Percentiles rank a stretch among this genome's conserved stretches.
Conservation (phyloP, 2,797 vertebrate genomes). For the Sebastes dallii region DNA sequence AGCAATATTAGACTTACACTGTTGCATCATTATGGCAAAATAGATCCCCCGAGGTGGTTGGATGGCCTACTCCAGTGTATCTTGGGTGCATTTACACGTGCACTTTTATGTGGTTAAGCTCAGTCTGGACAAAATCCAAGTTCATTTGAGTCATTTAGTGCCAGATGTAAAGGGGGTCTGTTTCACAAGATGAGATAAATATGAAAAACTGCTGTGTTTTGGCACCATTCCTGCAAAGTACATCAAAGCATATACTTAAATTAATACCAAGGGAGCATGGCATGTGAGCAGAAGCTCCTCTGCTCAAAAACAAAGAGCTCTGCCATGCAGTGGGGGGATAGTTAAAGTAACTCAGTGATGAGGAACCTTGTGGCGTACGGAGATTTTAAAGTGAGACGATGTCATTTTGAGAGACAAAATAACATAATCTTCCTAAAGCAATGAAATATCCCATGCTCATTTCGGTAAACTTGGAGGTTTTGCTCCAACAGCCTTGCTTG, state of each 20-base stretch:
- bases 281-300: constrained; percentile 37
- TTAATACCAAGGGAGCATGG: constrained; percentile 52
- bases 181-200: constrained; percentile 55
- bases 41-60: not conserved
- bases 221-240: constrained; percentile 47
- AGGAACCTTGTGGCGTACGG: not conserved
- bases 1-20: not conserved
- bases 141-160: constrained; percentile 51
- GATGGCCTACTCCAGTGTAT: constrained; percentile 18
- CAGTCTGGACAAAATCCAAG: constrained; percentile 39
- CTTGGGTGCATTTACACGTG: constrained; percentile 20
- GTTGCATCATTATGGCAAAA: constrained; percentile 11
- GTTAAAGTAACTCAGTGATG: constrained; percentile 18
- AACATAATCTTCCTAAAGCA: not conserved
- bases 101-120: constrained; percentile 37
- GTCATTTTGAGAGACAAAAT: not conserved
- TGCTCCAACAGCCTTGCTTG: not conserved
- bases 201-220: constrained; percentile 55
- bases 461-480: not conserved
- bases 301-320: constrained; percentile 28
- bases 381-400: constrained; percentile 9
- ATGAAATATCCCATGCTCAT: not conserved
- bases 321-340: not conserved
- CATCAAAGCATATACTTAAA: constrained; percentile 55
- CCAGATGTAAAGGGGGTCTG: constrained; percentile 51